Percentiles rank a stretch among this genome's conserved stretches.
Conservation (phyloP, 2,113 vertebrate species). For the Phylloscopus whistleri region DNA sequence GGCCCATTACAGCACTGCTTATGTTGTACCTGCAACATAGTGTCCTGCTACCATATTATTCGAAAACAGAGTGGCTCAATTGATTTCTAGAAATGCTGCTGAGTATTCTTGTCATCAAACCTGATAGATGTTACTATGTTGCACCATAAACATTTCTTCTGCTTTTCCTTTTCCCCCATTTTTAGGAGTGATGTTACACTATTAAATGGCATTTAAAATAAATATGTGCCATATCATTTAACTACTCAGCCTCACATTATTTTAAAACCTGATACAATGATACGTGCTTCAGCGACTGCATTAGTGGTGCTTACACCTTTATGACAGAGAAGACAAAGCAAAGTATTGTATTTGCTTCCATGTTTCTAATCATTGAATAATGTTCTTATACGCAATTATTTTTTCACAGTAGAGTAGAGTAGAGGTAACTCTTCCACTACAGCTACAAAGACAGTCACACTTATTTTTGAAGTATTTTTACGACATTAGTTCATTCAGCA, state of each 20-base stretch:
- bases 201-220: background rate
- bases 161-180: background rate
- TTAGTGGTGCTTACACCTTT: background rate
- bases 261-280: background rate
- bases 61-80: background rate
- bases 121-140: background rate
- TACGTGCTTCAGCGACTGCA: background rate
- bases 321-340: background rate
- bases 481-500: background rate
- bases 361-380: background rate
- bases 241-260: background rate
- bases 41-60: background rate
- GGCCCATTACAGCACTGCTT: background rate
- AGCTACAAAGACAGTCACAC: background rate
- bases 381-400: background rate
- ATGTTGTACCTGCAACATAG: background rate
- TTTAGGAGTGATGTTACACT: background rate
- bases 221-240: background rate
- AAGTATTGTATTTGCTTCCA: background rate
- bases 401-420: background rate
- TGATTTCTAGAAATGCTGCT: background rate
- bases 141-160: background rate
- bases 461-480: background rate
- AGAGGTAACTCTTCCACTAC: background rate
- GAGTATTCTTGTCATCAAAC: background rate